Evolutionary conservation across 2,797 vertebrate species (phyloP).

Genomic region (Spinus olivaceus): DNA sequence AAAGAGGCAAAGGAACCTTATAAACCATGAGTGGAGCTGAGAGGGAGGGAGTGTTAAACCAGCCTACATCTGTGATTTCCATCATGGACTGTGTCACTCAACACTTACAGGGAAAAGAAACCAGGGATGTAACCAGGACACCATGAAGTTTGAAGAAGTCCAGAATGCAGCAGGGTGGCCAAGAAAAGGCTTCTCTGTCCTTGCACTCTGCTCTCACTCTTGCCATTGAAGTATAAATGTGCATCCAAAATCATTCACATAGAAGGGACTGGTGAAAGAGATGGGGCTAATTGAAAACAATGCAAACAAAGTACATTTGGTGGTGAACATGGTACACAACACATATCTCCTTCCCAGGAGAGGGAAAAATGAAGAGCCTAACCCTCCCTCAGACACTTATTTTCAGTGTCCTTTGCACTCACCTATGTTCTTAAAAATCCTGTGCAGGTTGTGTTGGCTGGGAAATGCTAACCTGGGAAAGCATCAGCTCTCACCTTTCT

Average conservation of each 20-base stretch:
- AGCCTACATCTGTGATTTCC: conserved; percentile 18
- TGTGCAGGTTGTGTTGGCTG: neutral
- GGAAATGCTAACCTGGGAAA: neutral
- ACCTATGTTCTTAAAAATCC: neutral
- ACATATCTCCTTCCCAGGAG: neutral
- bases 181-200: neutral
- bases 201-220: neutral
- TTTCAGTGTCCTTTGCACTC: neutral
- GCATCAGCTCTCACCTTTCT: neutral
- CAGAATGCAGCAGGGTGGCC: neutral
- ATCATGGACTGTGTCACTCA: neutral
- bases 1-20: neutral
- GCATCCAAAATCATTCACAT: neutral
- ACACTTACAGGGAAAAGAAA: neutral
- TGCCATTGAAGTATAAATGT: neutral
- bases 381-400: neutral
- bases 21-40: neutral
- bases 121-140: neutral
- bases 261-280: neutral
- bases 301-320: neutral
- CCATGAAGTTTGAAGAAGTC: neutral
- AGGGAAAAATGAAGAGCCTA: neutral
- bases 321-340: neutral
- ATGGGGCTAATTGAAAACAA: neutral
- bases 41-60: neutral